These are phyloP conservation scores for Drosophila affinis DNA, from an alignment of 2,888 invertebrate genomes.

Conservation along the genomic window DNA sequence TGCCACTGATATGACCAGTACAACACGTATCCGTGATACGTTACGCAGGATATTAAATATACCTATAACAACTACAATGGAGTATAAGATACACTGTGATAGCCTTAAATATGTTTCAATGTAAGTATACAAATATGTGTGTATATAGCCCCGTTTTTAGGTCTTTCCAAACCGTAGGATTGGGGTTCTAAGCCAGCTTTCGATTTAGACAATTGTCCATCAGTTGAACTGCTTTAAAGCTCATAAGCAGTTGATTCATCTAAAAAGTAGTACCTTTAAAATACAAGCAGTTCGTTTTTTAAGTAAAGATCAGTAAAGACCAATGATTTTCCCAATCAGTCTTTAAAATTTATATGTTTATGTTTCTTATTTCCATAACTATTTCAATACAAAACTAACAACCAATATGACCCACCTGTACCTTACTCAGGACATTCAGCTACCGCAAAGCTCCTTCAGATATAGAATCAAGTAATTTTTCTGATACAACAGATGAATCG, in stretches of 20 bases:
- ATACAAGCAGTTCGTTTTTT: no score
- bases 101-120: constrained; percentile 89
- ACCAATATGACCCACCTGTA: constrained; percentile 17
- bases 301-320: no score
- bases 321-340: no score
- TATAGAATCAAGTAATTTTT: constrained; percentile 21
- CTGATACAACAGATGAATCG: neutral
- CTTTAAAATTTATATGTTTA: no score
- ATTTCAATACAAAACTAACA: neutral
- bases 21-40: constrained; percentile 96
- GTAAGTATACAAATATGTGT: constrained; percentile 63
- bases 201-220: no score
- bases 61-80: constrained; percentile 95
- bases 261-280: no score
- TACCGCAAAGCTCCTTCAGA: constrained; percentile 12
- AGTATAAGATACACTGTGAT: constrained; percentile 94
- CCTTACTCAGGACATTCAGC: constrained; percentile 22
- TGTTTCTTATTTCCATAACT: no score
- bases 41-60: constrained; percentile 97
- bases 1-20: constrained; percentile 94
- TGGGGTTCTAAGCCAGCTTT: no score
- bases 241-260: no score
- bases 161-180: no score
- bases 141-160: no score
- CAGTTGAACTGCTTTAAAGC: no score